phyloP scores from a whole-genome alignment of 2,888 invertebrate species.

The Dynastes maya region DNA sequence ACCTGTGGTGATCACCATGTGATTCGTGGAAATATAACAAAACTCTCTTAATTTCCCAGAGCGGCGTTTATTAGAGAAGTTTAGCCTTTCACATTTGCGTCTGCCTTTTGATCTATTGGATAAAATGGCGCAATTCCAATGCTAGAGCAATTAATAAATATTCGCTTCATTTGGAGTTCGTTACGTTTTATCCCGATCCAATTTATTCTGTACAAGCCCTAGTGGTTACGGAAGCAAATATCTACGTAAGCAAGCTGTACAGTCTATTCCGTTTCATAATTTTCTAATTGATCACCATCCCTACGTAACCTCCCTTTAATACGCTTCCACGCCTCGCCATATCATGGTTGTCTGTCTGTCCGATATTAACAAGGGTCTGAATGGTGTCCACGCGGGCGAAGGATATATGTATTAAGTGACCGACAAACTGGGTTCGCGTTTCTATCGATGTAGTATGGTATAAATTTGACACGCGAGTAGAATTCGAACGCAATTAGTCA shows the following conservation, averaged over 20 bases:
- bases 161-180: not conserved
- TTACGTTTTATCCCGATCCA: not conserved
- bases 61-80: not conserved
- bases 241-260: not conserved
- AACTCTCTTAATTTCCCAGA: not conserved
- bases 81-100: not conserved
- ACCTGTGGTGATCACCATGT: not conserved
- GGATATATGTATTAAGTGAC: constrained; percentile 10
- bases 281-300: constrained; percentile 11
- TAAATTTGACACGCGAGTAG: constrained; percentile 39
- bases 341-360: constrained; percentile 25
- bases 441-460: constrained; percentile 21
- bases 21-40: not conserved
- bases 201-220: not conserved
- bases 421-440: constrained; percentile 1
- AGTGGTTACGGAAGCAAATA: not conserved
- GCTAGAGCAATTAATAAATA: not conserved
- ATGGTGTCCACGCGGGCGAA: constrained; percentile 12
- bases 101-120: not conserved
- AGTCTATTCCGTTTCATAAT: constrained; percentile 1
- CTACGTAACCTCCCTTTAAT: not conserved
- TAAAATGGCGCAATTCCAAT: not conserved
- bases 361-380: constrained; percentile 39
- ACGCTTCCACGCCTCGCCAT: not conserved
- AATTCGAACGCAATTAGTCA: constrained; percentile 43